Percentiles rank a stretch among this genome's conserved stretches.
These are phyloP conservation scores for Spondyliosoma cantharus DNA, from an alignment of 2,797 vertebrate species.

Conservation along the genomic window DNA sequence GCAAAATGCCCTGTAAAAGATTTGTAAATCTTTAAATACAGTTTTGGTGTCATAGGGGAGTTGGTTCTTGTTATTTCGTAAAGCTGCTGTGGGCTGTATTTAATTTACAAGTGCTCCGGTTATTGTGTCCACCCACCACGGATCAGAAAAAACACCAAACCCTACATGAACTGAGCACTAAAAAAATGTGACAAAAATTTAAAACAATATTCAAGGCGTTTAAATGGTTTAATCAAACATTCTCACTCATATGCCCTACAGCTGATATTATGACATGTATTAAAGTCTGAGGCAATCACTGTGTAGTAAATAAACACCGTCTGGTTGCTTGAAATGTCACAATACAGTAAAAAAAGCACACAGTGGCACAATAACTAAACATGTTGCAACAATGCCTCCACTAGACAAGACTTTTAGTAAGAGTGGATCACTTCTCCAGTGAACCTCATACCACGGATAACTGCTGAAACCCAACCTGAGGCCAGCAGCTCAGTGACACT, in stretches of 20 bases:
- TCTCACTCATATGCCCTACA: background rate
- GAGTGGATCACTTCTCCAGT: conserved; percentile 1
- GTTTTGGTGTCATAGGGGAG: background rate
- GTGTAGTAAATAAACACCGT: background rate
- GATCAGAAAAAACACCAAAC: conserved; percentile 6
- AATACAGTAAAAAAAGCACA: conserved; percentile 11
- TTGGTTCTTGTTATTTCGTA: conserved; percentile 17
- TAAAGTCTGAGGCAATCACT: background rate
- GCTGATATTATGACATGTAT: background rate
- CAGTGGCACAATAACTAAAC: background rate
- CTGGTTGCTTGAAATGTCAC: conserved; percentile 8
- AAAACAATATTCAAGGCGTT: background rate
- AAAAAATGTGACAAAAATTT: background rate
- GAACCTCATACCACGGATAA: conserved; percentile 50
- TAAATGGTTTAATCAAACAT: background rate
- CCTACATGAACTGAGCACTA: background rate
- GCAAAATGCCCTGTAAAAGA: conserved; percentile 5
- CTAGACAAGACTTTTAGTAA: background rate
- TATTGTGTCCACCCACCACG: conserved; percentile 13
- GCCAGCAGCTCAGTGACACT: conserved; percentile 20
- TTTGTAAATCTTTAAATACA: background rate
- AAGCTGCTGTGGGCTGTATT: background rate
- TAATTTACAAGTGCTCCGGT: conserved; percentile 10
- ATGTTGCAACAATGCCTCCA: conserved; percentile 24
- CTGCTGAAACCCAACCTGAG: conserved; percentile 56